Evolutionary conservation across 2,888 invertebrate species (phyloP).

Genomic region (Drosophila demipolita): DNA sequence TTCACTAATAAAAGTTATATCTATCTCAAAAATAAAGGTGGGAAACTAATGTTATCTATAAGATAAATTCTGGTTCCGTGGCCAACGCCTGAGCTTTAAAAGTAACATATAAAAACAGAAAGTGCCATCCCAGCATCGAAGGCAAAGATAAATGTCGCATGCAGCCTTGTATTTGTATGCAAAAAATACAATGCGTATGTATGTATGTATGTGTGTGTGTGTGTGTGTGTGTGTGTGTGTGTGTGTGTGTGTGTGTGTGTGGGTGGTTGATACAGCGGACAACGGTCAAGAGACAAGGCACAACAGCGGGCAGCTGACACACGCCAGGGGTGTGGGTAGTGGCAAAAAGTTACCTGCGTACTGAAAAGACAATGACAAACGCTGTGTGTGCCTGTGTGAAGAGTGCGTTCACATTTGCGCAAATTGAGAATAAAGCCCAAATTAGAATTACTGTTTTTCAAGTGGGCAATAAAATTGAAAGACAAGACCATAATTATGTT

Average conservation of each 20-base stretch:
- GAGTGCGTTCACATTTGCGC: constrained; percentile 56
- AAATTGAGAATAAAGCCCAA: constrained; percentile 38
- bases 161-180: constrained; percentile 31
- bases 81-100: neutral
- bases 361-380: constrained; percentile 20
- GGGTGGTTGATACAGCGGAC: constrained; percentile 47
- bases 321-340: constrained; percentile 39
- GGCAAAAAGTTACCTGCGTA: constrained; percentile 37
- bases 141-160: constrained; percentile 11
- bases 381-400: constrained; percentile 8
- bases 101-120: neutral
- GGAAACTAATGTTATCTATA: neutral
- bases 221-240: constrained; percentile 8
- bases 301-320: constrained; percentile 51
- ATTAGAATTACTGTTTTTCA: constrained; percentile 58
- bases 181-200: constrained; percentile 11
- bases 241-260: constrained; percentile 36
- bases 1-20: neutral
- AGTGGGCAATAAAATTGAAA: constrained; percentile 46
- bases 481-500: constrained; percentile 55
- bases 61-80: neutral
- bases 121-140: constrained; percentile 18
- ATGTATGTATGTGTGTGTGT: neutral
- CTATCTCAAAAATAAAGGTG: neutral
- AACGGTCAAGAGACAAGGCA: constrained; percentile 2